Evolutionary conservation across 2,113 vertebrate genomes (phyloP).

Genomic region (Rousettus leschenaultii): DNA sequence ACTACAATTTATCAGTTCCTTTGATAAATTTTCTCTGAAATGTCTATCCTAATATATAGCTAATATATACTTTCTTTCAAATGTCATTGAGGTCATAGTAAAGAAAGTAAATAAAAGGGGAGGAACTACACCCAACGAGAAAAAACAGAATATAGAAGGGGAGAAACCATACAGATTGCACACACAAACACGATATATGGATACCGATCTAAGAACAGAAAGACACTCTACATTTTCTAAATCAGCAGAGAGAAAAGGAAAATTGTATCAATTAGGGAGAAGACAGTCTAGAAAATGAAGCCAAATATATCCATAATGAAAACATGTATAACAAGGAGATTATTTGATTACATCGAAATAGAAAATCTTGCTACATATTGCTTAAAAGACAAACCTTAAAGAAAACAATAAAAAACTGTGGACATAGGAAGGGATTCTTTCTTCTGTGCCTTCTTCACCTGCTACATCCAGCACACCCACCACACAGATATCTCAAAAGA

Average conservation of each 20-base stretch:
- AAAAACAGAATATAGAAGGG: too few relatives aligned
- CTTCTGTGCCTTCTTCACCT: too few relatives aligned
- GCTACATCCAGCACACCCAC: not conserved
- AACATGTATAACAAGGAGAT: not conserved
- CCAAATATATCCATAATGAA: not conserved
- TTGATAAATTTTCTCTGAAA: not conserved
- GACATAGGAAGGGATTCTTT: not conserved
- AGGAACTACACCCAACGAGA: not conserved
- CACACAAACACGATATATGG: not conserved
- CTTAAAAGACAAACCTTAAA: not conserved
- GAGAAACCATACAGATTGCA: not conserved
- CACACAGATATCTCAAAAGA: not conserved
- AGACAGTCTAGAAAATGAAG: not conserved
- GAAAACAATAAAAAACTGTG: not conserved
- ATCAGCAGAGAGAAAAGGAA: not conserved
- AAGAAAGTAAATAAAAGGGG: not conserved
- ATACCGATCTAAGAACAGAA: not conserved
- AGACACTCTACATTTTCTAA: not conserved
- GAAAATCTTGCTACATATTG: not conserved
- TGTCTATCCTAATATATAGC: not conserved
- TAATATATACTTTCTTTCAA: not conserved
- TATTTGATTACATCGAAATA: not conserved
- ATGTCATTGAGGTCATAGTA: not conserved
- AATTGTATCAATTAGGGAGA: not conserved
- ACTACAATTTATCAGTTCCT: not conserved